phyloP scores from a whole-genome alignment of 1,140 invertebrate species.

The Drosophila yakuba region DNA sequence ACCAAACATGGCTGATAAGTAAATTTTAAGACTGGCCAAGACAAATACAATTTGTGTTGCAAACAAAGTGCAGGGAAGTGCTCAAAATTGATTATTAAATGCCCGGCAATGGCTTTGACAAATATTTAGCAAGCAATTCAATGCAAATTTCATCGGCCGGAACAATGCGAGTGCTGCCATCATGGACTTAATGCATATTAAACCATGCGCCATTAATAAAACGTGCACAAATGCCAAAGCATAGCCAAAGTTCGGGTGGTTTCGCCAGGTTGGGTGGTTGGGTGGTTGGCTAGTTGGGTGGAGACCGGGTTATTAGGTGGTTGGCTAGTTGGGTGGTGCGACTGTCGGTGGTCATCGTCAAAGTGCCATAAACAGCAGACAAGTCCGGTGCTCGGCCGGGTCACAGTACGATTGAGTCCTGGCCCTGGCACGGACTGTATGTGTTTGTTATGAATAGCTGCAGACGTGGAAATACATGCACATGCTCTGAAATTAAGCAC shows the following conservation, averaged over 20 bases:
- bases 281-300: background rate
- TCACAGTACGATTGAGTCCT: conserved; percentile 37
- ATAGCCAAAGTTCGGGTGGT: conserved; percentile 2
- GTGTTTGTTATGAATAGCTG: conserved; percentile 68
- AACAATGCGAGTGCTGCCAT: conserved; percentile 47
- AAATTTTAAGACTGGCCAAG: conserved; percentile 47
- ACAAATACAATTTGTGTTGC: conserved; percentile 50
- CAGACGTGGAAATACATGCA: conserved; percentile 51
- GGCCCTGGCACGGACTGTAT: conserved; percentile 21
- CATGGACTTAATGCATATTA: conserved; percentile 62
- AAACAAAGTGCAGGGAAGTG: conserved; percentile 53
- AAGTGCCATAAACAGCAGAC: conserved; percentile 55
- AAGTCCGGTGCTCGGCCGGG: conserved; percentile 24
- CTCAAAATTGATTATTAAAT: conserved; percentile 53
- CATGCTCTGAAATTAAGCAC: conserved; percentile 45
- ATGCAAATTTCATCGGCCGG: conserved; percentile 49
- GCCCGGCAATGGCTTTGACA: conserved; percentile 49
- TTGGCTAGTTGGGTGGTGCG: background rate
- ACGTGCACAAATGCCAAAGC: conserved; percentile 72
- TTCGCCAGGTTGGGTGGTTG: too few relatives aligned
- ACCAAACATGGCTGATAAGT: conserved; percentile 41
- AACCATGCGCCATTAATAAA: conserved; percentile 57
- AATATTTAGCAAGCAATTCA: conserved; percentile 51
- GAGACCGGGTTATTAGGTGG: background rate
- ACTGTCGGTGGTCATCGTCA: conserved; percentile 29